A percentile compares a stretch with the other conserved stretches of the same genome.
Conservation (phyloP, 2,888 invertebrate species). For the Candidula unifasciata region DNA sequence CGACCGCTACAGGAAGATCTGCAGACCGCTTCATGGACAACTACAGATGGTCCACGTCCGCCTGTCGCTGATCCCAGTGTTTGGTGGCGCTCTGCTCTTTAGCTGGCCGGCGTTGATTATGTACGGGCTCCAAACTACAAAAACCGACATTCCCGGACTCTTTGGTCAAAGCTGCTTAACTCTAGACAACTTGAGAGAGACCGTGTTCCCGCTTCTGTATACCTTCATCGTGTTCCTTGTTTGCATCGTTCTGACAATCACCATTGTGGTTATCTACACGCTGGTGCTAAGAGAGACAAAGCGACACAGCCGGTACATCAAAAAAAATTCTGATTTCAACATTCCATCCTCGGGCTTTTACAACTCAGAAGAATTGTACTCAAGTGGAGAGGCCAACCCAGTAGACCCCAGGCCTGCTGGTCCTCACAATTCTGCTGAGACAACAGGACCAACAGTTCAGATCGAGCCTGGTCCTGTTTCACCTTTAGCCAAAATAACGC, state of each 20-base stretch:
- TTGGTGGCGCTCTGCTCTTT: constrained; percentile 52
- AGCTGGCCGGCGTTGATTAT: constrained; percentile 63
- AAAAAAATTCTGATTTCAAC: constrained; percentile 35
- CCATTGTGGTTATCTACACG: constrained; percentile 60
- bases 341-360: constrained; percentile 15
- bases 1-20: constrained; percentile 66
- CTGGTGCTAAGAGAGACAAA: constrained; percentile 58
- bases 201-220: constrained; percentile 60
- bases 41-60: constrained; percentile 60
- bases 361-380: constrained; percentile 31
- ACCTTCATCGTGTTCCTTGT: constrained; percentile 59
- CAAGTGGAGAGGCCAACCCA: neutral
- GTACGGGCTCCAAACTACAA: constrained; percentile 60
- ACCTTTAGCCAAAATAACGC: neutral
- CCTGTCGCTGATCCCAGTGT: constrained; percentile 39
- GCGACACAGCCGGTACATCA: constrained; percentile 41
- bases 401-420: neutral
- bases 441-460: too few species aligned
- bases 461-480: neutral
- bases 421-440: neutral
- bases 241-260: constrained; percentile 58
- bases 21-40: constrained; percentile 63
- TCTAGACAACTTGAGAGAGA: constrained; percentile 56
- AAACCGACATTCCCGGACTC: constrained; percentile 55
- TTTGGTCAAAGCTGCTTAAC: constrained; percentile 67